These are phyloP conservation scores for Tanytarsus gracilentus DNA, from an alignment of 2,888 invertebrate species.

Conservation along the genomic window DNA sequence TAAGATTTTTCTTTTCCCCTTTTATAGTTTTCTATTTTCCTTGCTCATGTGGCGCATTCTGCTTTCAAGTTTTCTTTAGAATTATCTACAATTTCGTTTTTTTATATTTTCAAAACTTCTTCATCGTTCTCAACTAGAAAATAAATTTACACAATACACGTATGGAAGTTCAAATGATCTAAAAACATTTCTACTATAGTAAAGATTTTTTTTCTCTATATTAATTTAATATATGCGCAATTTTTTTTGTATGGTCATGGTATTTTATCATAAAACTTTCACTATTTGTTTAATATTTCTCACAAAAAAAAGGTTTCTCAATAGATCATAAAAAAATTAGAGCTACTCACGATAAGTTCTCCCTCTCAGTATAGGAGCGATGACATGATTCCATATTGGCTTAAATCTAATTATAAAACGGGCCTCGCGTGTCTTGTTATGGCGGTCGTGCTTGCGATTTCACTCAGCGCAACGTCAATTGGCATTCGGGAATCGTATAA, in stretches of 20 bases:
- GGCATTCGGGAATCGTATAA: constrained; percentile 85
- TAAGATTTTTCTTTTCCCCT: no score
- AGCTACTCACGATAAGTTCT: neutral
- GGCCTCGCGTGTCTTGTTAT: constrained; percentile 56
- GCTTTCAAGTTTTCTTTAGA: neutral
- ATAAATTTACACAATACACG: neutral
- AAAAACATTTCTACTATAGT: neutral
- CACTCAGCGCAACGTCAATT: constrained; percentile 78
- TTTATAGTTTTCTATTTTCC: no score
- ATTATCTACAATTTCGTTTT: constrained; percentile 1
- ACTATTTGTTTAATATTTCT: neutral
- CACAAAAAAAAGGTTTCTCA: neutral
- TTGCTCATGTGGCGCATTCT: no score
- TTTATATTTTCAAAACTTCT: no score
- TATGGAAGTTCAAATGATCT: neutral
- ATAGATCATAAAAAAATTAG: neutral
- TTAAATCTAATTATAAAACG: constrained; percentile 38
- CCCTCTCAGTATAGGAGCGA: no score
- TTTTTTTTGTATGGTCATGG: neutral
- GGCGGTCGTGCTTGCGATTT: constrained; percentile 81
- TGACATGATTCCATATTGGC: no score
- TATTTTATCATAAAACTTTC: no score
- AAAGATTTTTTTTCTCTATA: neutral
- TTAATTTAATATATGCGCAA: neutral
- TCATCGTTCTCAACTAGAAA: no score